A percentile compares a stretch with the other conserved stretches of the same genome.
phyloP scores from a whole-genome alignment of 2,888 invertebrate species.

The Caenorhabditis macrosperma region DNA sequence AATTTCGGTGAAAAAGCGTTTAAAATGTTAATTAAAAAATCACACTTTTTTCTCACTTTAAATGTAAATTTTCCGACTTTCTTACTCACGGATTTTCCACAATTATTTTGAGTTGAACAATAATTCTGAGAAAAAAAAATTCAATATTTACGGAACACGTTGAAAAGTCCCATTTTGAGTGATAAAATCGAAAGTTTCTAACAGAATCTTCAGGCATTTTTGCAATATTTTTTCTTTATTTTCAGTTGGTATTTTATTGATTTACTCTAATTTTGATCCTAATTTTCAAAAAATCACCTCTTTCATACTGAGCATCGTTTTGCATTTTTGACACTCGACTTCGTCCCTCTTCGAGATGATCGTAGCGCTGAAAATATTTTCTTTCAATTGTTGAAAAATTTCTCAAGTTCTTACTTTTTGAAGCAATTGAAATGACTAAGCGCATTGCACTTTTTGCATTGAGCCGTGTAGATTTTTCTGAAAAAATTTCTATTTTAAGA shows the following conservation, averaged over 20 bases:
- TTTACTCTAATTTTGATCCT: not conserved
- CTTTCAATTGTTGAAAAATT: not conserved
- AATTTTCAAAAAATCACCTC: not conserved
- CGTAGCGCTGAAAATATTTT: constrained; percentile 36
- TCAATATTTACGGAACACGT: no score
- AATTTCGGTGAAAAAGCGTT: not conserved
- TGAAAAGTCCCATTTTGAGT: no score
- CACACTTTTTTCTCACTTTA: not conserved
- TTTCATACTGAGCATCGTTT: not conserved
- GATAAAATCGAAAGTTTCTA: no score
- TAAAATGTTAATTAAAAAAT: not conserved
- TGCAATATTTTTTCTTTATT: no score
- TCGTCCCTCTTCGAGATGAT: not conserved
- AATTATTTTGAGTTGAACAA: not conserved
- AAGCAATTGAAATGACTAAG: constrained; percentile 50
- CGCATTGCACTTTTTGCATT: constrained; percentile 37
- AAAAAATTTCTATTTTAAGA: not conserved
- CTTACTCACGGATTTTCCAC: no score
- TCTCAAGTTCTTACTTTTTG: constrained; percentile 34
- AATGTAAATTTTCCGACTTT: no score
- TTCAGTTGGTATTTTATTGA: no score
- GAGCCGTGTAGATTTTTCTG: constrained; percentile 27
- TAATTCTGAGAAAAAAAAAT: no score
- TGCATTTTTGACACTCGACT: constrained; percentile 28
- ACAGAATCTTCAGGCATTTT: no score